Evolutionary conservation across 2,888 invertebrate genomes (phyloP), one percentile per base, ranked within the genome.

Genomic region (Rhorus exstirpatorius): DNA sequence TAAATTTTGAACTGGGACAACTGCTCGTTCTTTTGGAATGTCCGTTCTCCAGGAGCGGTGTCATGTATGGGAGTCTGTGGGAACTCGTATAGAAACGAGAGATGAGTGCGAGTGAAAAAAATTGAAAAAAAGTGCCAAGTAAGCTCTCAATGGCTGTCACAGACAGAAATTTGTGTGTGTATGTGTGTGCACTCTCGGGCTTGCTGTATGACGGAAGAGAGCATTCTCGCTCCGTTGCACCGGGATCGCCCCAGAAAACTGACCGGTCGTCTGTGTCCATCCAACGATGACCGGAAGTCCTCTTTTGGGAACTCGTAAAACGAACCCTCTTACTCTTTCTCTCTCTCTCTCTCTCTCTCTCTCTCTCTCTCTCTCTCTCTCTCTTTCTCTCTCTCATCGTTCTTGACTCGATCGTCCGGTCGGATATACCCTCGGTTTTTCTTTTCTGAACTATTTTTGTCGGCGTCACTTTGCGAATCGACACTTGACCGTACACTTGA

Each of bases 251-350:
- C 79, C 75, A 79, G 82, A 79, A 83, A 79, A 76, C n/a, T 83
- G 74, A 83, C 75, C 80, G 71, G 63, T 76, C 76, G 68, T 46
- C 53, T 58, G 31, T 58, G 70, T 51, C 70, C 26, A 70, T 79
- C 72, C 61, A 19, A 60, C 74, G 60, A 55, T 68, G 60, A 61
- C 71, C 82, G 82, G 82, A 83, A 83, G 76, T 83, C 67, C 82
- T 71, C 82, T 79, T 79, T 79, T 79, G 75, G 79, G 71, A 79
- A 71, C 82, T 79, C 82, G 79, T 83, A 79, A 79, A 79, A 71
- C 51, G 81, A 82, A 78, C 81, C 75, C 58, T 60, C 74, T 38
- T 55, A 60, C 55, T 49, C 21, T 49, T 19, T 35, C 19, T 55
- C 41, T 12, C 7, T 21, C 51, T 24, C 24, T 41, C 58, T 24